Evolutionary conservation across 1,140 invertebrate genomes (phyloP).

Genomic region (Coboldia fuscipes): DNA sequence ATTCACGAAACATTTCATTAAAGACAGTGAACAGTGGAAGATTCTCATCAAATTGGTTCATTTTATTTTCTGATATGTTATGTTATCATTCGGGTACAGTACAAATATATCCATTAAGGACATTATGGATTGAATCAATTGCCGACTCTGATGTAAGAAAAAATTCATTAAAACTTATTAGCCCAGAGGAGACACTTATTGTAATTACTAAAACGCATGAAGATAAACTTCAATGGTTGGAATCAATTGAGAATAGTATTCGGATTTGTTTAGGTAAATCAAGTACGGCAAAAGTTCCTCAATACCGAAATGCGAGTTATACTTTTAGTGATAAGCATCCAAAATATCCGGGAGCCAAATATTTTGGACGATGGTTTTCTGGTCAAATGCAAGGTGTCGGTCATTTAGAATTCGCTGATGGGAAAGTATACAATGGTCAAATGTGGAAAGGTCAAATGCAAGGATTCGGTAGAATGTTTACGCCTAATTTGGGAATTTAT

Average conservation of each 20-base stretch:
- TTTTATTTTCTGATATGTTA: constrained; percentile 51
- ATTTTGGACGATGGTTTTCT: constrained; percentile 51
- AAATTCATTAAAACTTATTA: constrained; percentile 30
- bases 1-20: constrained; percentile 48
- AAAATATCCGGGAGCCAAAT: constrained; percentile 55
- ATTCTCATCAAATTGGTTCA: constrained; percentile 52
- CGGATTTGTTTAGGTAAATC: constrained; percentile 30
- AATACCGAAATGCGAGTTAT: constrained; percentile 43
- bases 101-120: constrained; percentile 40
- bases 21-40: constrained; percentile 39
- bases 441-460: constrained; percentile 52
- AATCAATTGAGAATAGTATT: constrained; percentile 39
- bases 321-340: constrained; percentile 44
- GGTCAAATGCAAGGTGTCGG: constrained; percentile 66
- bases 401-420: constrained; percentile 60
- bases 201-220: constrained; percentile 38
- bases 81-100: constrained; percentile 41
- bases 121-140: constrained; percentile 54
- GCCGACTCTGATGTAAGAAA: constrained; percentile 15
- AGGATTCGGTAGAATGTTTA: constrained; percentile 43
- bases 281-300: constrained; percentile 34
- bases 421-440: constrained; percentile 52
- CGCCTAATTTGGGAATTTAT: constrained; percentile 30
- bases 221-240: constrained; percentile 61
- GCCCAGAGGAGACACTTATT: constrained; percentile 55